Conservation (phyloP, 2,113 vertebrate genomes). For the Marmota monax region DNA sequence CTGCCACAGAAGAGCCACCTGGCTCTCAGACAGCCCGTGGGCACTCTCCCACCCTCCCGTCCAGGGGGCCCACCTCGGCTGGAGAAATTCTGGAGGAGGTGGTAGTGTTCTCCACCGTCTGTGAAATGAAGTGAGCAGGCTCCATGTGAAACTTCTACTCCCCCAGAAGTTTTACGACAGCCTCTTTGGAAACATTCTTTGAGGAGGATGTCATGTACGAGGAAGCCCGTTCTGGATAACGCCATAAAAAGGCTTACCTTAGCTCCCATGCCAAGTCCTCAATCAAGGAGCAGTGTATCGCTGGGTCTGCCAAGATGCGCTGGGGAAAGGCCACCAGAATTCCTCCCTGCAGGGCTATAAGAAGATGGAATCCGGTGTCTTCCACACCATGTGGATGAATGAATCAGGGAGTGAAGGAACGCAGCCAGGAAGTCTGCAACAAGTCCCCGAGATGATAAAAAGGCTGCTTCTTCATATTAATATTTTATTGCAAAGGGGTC, state of each 20-base stretch:
- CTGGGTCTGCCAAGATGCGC: slow-evolving; percentile 75
- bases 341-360: slow-evolving; percentile 66
- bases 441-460: slow-evolving; percentile 55
- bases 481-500: slow-evolving; percentile 54
- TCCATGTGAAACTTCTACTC: slow-evolving; percentile 69
- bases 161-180: slow-evolving; percentile 61
- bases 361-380: slow-evolving; percentile 48
- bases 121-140: slow-evolving; percentile 67
- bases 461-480: slow-evolving; percentile 50
- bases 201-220: slow-evolving; percentile 77
- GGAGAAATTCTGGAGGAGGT: not conserved
- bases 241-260: slow-evolving; percentile 83
- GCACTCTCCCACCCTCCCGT: not conserved
- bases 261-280: slow-evolving; percentile 81
- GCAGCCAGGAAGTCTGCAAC: slow-evolving; percentile 30
- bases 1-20: too few species aligned
- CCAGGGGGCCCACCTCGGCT: not conserved
- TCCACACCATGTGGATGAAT: slow-evolving; percentile 69
- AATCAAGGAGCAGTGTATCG: slow-evolving; percentile 80
- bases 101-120: not conserved
- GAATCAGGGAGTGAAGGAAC: slow-evolving; percentile 42
- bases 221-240: slow-evolving; percentile 83
- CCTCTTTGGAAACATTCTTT: slow-evolving; percentile 83
- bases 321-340: slow-evolving; percentile 79
- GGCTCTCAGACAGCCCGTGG: not conserved